Evolutionary conservation across 2,797 vertebrate species (phyloP).

Genomic region (Bufotes viridis): DNA sequence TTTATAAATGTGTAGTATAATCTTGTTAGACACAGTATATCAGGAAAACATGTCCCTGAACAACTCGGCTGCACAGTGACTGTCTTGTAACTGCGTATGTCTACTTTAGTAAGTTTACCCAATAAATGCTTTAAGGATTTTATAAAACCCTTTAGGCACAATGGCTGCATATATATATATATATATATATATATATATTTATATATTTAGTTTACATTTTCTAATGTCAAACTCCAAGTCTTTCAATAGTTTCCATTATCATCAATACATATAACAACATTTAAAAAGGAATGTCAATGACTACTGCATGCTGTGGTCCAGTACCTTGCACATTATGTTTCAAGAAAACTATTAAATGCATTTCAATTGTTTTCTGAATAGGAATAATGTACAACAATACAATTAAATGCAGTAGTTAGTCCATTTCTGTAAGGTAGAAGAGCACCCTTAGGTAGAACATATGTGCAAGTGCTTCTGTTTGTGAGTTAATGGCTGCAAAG

Average conservation of each 20-base stretch:
- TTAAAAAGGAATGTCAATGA: neutral
- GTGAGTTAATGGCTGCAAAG: constrained; percentile 50
- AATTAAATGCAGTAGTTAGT: constrained; percentile 42
- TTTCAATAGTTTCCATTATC: neutral
- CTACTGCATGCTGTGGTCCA: neutral
- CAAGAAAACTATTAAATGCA: neutral
- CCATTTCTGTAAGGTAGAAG: constrained; percentile 38
- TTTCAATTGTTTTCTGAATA: constrained; percentile 15
- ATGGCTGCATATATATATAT: too few species aligned
- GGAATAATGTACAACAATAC: constrained; percentile 31
- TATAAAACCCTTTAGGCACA: constrained; percentile 8
- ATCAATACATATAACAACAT: neutral
- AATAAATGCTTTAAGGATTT: constrained; percentile 17
- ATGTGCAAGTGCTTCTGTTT: constrained; percentile 57
- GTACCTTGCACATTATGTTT: neutral
- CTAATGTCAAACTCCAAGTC: neutral
- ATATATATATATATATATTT: too few species aligned
- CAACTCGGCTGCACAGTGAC: neutral
- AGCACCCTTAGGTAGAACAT: constrained; percentile 58
- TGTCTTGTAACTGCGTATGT: neutral
- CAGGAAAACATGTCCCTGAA: neutral
- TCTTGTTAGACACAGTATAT: neutral
- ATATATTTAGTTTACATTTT: neutral
- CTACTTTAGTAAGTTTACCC: constrained; percentile 3
- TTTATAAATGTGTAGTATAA: neutral